These are phyloP conservation scores for Cryptoleucopteryx plumbea DNA, from an alignment of 2,113 vertebrate species.

Conservation along the genomic window DNA sequence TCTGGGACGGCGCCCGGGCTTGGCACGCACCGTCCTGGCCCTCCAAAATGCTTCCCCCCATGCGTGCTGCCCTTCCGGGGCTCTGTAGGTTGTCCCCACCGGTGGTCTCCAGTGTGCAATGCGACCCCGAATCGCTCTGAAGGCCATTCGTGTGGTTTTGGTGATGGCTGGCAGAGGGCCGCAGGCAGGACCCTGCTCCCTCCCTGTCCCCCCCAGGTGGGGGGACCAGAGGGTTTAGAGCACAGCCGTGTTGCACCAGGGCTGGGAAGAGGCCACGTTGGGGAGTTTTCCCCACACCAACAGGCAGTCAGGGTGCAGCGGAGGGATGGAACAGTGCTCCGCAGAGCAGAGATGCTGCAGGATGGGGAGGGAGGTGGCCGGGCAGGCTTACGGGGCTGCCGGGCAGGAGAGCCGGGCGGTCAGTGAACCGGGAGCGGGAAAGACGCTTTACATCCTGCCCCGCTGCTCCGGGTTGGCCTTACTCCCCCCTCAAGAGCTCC, in stretches of 20 bases:
- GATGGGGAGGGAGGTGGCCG: not conserved
- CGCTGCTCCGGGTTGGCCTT: fast-evolving
- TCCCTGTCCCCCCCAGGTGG: not conserved
- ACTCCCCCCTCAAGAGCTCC: not conserved
- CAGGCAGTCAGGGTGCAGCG: fast-evolving
- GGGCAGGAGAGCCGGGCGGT: not conserved
- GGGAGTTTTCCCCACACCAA: fast-evolving
- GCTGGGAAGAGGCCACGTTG: not conserved
- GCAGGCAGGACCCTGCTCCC: not conserved
- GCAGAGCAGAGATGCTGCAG: fast-evolving
- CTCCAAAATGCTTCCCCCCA: not conserved
- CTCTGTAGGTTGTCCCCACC: not conserved
- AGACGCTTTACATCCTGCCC: too few relatives aligned
- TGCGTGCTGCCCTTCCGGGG: not conserved
- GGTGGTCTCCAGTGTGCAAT: fast-evolving
- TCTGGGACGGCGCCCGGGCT: not conserved
- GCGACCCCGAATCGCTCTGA: too few relatives aligned
- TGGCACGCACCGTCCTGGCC: not conserved
- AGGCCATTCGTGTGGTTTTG: not conserved
- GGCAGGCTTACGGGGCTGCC: not conserved
- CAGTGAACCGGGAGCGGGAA: not conserved
- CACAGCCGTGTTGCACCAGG: fast-evolving
- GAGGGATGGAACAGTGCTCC: not conserved
- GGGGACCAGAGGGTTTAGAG: fast-evolving
- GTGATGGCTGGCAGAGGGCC: not conserved